These are phyloP conservation scores for Tupaia tana DNA, from an alignment of 2,113 vertebrate species.

Conservation along the genomic window DNA sequence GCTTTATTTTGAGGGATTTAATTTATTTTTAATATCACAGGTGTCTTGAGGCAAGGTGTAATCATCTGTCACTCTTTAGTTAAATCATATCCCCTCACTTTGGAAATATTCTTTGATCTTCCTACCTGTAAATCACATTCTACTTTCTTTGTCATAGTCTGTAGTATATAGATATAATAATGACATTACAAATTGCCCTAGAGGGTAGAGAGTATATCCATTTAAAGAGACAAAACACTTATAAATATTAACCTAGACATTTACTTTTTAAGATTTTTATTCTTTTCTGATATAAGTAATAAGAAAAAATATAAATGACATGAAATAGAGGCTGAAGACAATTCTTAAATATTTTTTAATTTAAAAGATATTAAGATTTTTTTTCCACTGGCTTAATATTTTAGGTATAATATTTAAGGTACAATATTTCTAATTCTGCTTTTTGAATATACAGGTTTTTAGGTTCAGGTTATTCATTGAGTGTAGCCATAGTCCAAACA, in stretches of 20 bases:
- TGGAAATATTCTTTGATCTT: conserved; percentile 79
- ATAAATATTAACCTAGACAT: not conserved
- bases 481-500: not conserved
- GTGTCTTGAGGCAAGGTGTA: conserved; percentile 73
- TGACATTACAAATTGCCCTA: conserved; percentile 56
- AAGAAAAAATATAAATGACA: conserved; percentile 15
- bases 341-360: conserved; percentile 1
- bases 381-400: not conserved
- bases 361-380: not conserved
- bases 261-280: not conserved
- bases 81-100: conserved; percentile 73
- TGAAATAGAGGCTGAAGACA: not conserved
- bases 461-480: not conserved
- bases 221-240: conserved; percentile 36
- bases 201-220: not conserved
- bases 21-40: conserved; percentile 85
- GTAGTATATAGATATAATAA: conserved; percentile 60
- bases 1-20: conserved; percentile 79
- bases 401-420: not conserved
- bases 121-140: conserved; percentile 72
- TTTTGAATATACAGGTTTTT: not conserved
- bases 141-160: conserved; percentile 63
- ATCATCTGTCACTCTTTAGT: conserved; percentile 77
- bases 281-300: not conserved
- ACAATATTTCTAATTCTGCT: not conserved